These are phyloP conservation scores for Oophaga pumilio DNA, from an alignment of 2,113 vertebrate genomes.

Conservation along the genomic window DNA sequence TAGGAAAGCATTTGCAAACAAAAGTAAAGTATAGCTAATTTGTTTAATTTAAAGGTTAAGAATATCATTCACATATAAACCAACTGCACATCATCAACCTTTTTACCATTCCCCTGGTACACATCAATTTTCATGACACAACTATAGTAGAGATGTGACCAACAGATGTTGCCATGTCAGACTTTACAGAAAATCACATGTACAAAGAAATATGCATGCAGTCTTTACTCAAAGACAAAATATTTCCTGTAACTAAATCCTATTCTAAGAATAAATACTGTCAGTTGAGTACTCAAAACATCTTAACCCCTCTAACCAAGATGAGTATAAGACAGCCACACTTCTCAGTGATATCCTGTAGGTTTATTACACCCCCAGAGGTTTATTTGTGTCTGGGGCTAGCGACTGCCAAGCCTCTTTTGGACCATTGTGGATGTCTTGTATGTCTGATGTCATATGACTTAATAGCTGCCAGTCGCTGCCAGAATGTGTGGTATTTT, in stretches of 20 bases:
- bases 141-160: neutral
- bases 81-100: slow-evolving; percentile 27
- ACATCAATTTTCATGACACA: slow-evolving; percentile 18
- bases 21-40: slow-evolving; percentile 1
- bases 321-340: neutral
- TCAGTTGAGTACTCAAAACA: neutral
- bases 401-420: slow-evolving; percentile 35
- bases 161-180: slow-evolving; percentile 7
- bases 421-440: slow-evolving; percentile 39
- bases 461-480: slow-evolving; percentile 19
- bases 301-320: no score
- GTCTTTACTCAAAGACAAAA: neutral
- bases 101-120: neutral
- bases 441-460: slow-evolving; percentile 43
- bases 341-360: slow-evolving; percentile 34
- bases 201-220: neutral
- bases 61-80: slow-evolving; percentile 22
- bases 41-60: slow-evolving; percentile 24
- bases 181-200: neutral
- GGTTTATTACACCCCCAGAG: slow-evolving; percentile 42
- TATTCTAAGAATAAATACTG: neutral
- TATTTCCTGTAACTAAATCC: neutral
- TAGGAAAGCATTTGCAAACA: neutral
- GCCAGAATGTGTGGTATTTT: slow-evolving; percentile 49
- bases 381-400: slow-evolving; percentile 37